phyloP scores from a whole-genome alignment of 1,140 invertebrate species.

The Lithobius niger region DNA sequence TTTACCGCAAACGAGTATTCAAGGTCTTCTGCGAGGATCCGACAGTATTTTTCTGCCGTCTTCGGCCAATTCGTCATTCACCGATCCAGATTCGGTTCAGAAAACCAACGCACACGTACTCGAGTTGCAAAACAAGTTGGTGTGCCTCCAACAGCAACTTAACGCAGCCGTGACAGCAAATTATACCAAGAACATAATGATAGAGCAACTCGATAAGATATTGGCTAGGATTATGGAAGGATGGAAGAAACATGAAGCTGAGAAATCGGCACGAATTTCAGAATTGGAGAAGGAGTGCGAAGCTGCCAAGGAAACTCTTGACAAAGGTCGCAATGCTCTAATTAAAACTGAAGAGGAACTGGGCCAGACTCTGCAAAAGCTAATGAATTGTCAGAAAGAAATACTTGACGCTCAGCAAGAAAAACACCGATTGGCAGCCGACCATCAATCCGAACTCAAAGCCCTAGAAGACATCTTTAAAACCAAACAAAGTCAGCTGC shows the following conservation, averaged over 20 bases:
- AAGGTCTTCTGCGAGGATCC: no score
- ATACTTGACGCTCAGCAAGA: background rate
- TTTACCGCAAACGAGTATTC: no score
- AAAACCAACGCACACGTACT: no score
- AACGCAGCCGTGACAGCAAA: background rate
- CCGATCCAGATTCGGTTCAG: no score
- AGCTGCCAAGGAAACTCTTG: background rate
- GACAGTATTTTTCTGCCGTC: no score
- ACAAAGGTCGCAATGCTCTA: background rate
- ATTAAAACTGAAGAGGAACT: background rate
- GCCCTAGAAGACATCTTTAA: no score
- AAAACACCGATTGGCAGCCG: background rate
- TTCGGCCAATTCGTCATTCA: no score
- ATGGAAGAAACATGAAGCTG: background rate
- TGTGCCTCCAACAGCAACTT: background rate
- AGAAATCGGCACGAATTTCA: background rate
- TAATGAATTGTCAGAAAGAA: background rate
- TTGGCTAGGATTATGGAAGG: background rate
- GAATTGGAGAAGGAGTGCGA: background rate
- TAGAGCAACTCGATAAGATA: conserved; percentile 1
- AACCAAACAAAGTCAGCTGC: no score
- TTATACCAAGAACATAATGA: conserved; percentile 1
- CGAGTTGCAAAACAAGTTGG: background rate
- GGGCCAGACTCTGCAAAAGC: background rate
- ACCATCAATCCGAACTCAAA: background rate